Evolutionary conservation across 2,888 invertebrate genomes (phyloP).

Genomic region (Ectemnius lituratus): DNA sequence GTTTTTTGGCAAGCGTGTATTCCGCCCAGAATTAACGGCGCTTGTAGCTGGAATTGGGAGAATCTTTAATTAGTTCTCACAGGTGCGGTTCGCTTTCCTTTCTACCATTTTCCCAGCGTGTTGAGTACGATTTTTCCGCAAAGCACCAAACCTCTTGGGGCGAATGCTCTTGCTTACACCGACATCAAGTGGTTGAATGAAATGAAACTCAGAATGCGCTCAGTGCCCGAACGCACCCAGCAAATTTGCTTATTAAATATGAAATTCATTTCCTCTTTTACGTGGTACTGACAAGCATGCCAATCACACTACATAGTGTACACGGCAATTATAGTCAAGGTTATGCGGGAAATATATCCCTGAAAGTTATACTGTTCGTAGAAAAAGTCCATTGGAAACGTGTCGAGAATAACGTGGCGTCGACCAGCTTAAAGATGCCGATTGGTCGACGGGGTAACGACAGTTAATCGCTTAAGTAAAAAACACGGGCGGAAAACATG

Average conservation of each 20-base stretch:
- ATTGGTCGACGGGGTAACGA: slow-evolving; percentile 23
- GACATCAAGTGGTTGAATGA: not conserved
- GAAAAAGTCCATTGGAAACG: no score
- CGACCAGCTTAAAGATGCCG: not conserved
- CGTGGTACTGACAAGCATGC: no score
- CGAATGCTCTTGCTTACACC: slow-evolving; percentile 11
- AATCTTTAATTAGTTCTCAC: slow-evolving; percentile 63
- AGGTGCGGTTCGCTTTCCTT: slow-evolving; percentile 28
- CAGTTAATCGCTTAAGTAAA: slow-evolving; percentile 17
- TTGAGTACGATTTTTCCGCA: no score
- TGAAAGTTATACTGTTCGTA: no score
- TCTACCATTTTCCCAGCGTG: not conserved
- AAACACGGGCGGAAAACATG: not conserved
- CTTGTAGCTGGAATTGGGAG: slow-evolving; percentile 40
- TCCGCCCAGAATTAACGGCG: slow-evolving; percentile 51
- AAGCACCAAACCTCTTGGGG: slow-evolving; percentile 10
- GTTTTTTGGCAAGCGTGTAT: not conserved
- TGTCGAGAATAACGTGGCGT: no score
- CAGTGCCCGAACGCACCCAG: no score
- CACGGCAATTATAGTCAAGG: no score
- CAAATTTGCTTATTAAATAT: no score
- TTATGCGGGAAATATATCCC: no score
- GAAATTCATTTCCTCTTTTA: no score
- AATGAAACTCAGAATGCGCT: no score
- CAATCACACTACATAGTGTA: no score